Evolutionary conservation across 2,888 invertebrate genomes (phyloP).

Genomic region (Drosophila putrida): DNA sequence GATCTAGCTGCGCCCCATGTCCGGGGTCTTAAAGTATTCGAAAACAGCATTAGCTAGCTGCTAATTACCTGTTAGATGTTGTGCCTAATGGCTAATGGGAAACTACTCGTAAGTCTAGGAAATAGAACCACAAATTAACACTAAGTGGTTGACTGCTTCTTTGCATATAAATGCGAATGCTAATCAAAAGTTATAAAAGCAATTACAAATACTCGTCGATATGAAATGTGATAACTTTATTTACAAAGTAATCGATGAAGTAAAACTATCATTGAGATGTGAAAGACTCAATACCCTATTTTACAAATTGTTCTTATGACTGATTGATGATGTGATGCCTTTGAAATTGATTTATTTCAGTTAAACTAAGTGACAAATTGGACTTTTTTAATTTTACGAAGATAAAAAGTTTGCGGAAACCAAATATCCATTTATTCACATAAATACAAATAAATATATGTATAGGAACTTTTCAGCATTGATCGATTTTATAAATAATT

Average conservation of each 20-base stretch:
- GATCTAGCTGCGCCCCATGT: conserved; percentile 31
- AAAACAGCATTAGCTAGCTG: conserved; percentile 55
- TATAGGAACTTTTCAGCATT: too few relatives aligned
- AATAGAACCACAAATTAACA: conserved; percentile 40
- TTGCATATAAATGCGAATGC: conserved; percentile 29
- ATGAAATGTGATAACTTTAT: not conserved
- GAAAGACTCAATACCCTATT: not conserved
- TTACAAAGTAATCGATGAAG: conserved; percentile 3
- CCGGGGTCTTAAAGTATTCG: conserved; percentile 41
- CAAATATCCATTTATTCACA: too few relatives aligned
- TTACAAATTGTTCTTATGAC: not conserved
- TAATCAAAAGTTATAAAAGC: conserved; percentile 33
- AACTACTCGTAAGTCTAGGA: conserved; percentile 26
- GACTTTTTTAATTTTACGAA: too few relatives aligned
- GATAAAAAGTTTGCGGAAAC: too few relatives aligned
- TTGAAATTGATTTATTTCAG: not conserved
- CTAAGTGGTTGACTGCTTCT: conserved; percentile 25
- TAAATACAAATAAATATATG: too few relatives aligned
- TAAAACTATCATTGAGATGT: not conserved
- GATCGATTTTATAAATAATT: too few relatives aligned
- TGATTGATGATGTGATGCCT: not conserved
- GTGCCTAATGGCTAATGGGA: conserved; percentile 42
- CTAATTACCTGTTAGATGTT: conserved; percentile 67
- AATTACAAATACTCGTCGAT: not conserved
- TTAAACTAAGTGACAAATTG: not conserved